Conservation (phyloP, 2,888 invertebrate species). For the Holacanthella duospinosa region DNA sequence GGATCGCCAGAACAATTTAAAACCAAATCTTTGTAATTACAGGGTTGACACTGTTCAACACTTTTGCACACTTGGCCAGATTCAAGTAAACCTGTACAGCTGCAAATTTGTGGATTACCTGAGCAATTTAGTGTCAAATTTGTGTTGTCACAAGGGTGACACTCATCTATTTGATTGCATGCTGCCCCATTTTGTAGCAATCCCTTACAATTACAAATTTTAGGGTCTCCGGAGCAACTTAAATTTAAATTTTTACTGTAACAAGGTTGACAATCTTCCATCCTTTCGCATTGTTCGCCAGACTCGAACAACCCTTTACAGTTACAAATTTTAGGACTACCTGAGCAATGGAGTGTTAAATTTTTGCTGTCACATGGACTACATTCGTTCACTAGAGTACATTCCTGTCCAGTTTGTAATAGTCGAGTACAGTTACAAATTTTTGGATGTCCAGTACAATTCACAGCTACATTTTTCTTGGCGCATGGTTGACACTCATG, state of each 20-base stretch:
- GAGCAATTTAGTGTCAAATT: background rate
- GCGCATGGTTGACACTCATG: background rate
- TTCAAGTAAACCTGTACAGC: background rate
- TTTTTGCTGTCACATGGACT: background rate
- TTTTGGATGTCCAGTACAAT: background rate
- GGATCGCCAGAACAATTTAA: background rate
- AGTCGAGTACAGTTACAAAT: background rate
- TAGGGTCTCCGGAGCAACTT: background rate
- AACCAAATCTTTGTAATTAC: background rate
- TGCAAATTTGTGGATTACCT: background rate
- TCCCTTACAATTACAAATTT: background rate
- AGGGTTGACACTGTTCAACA: background rate
- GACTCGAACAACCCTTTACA: background rate
- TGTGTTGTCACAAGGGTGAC: background rate
- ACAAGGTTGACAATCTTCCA: background rate
- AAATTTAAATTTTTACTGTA: background rate
- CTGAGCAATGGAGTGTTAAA: background rate
- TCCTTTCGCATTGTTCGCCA: background rate
- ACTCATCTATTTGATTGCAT: background rate
- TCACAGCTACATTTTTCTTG: background rate
- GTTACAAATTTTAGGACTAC: background rate
- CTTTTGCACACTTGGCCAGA: background rate
- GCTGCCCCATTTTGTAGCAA: background rate
- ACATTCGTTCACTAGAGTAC: background rate
- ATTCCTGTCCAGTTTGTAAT: background rate